Conservation (phyloP, 2,797 vertebrate genomes). For the Lepus oiostolus region DNA sequence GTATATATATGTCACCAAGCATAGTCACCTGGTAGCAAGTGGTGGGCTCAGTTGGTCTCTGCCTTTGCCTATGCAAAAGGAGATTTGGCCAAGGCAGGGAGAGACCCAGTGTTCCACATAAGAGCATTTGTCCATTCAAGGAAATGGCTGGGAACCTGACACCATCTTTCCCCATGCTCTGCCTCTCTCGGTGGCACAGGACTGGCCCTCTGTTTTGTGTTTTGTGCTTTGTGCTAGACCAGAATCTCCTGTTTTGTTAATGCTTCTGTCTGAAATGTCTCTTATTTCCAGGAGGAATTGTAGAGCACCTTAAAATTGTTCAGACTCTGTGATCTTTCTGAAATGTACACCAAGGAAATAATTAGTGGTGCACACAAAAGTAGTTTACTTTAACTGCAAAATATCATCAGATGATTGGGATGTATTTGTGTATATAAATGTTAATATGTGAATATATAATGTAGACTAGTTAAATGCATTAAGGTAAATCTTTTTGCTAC, state of each 20-base stretch:
- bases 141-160: no score
- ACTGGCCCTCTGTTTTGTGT: neutral
- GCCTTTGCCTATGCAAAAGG: accelerated
- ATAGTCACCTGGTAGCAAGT: neutral
- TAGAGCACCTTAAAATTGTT: neutral
- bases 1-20: neutral
- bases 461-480: neutral
- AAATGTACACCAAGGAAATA: neutral
- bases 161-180: no score
- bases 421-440: accelerated
- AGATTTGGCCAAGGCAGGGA: neutral
- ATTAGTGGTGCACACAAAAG: neutral
- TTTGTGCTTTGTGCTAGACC: neutral
- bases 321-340: neutral
- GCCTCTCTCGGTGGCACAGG: neutral
- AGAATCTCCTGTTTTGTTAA: neutral
- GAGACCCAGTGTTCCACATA: neutral
- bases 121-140: no score
- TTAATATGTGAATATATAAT: neutral
- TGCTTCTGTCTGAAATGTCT: neutral
- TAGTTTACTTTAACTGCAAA: neutral
- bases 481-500: neutral
- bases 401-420: neutral
- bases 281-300: no score
- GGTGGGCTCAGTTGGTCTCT: neutral